phyloP scores from a whole-genome alignment of 2,797 vertebrate genomes.

The Tragelaphus oryx region DNA sequence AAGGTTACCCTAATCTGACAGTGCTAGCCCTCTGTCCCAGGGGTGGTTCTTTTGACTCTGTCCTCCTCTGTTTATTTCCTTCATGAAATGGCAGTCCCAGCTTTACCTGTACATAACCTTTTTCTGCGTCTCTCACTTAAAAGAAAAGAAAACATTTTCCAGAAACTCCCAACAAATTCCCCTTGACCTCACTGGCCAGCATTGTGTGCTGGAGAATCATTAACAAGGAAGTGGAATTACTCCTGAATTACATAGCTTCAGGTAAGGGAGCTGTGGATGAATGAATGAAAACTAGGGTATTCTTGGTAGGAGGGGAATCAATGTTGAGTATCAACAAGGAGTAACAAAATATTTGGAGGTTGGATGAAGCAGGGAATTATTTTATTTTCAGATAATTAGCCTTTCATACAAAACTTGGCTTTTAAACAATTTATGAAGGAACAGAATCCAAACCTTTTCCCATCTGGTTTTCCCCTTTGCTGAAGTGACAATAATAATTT shows the following conservation, averaged over 20 bases:
- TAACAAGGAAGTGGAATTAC: not conserved
- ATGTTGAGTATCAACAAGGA: not conserved
- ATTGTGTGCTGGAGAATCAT: not conserved
- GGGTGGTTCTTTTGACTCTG: not conserved
- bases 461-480: slow-evolving; percentile 70
- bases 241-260: not conserved
- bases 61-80: not conserved
- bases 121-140: not conserved
- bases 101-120: not conserved
- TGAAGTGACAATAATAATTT: slow-evolving; percentile 65
- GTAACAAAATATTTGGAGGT: not conserved
- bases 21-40: not conserved
- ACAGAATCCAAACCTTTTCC: slow-evolving; percentile 60
- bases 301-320: not conserved
- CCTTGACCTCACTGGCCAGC: not conserved
- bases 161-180: not conserved
- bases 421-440: slow-evolving; percentile 64
- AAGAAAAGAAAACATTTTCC: not conserved
- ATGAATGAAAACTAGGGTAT: not conserved
- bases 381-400: slow-evolving; percentile 51
- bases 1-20: not conserved
- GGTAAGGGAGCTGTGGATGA: not conserved
- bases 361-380: not conserved
- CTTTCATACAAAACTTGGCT: slow-evolving; percentile 61
- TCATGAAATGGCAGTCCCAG: not conserved